Conservation (phyloP, 2,113 vertebrate species). For the Eptatretus burgeri region DNA sequence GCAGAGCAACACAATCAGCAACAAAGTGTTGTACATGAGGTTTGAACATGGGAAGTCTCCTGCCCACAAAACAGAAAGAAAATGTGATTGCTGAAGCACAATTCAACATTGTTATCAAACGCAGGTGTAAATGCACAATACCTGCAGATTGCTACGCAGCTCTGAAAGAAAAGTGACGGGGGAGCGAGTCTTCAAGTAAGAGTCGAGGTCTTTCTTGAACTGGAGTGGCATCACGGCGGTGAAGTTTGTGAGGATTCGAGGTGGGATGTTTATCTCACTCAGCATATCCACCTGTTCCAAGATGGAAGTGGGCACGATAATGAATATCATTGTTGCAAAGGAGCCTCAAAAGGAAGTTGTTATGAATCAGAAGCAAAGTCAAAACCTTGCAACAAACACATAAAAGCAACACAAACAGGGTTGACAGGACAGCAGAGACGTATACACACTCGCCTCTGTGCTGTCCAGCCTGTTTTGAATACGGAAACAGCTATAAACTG, state of each 20-base stretch:
- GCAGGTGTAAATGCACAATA: conserved; percentile 11
- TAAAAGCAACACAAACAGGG: no score
- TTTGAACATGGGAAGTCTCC: background rate
- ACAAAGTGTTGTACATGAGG: background rate
- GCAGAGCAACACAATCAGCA: background rate
- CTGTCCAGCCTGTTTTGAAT: no score
- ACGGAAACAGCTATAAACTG: no score
- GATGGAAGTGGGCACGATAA: no score
- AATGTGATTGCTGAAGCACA: background rate
- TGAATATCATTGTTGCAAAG: no score
- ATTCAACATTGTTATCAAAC: background rate
- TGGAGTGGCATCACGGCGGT: conserved; percentile 94
- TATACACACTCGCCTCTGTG: no score
- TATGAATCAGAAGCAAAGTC: no score
- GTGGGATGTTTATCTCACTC: conserved; percentile 94
- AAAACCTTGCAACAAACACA: no score
- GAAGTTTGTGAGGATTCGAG: conserved; percentile 91
- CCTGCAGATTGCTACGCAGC: conserved; percentile 84
- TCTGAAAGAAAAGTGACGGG: conserved; percentile 90
- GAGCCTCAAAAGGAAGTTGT: no score
- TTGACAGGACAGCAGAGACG: no score
- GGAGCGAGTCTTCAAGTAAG: conserved; percentile 90
- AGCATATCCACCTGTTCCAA: conserved; percentile 57
- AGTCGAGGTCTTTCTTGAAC: conserved; percentile 97
- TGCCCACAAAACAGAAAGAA: background rate